Evolutionary conservation across 2,888 invertebrate genomes (phyloP).

Genomic region (Amblyjoppa fuscipennis): DNA sequence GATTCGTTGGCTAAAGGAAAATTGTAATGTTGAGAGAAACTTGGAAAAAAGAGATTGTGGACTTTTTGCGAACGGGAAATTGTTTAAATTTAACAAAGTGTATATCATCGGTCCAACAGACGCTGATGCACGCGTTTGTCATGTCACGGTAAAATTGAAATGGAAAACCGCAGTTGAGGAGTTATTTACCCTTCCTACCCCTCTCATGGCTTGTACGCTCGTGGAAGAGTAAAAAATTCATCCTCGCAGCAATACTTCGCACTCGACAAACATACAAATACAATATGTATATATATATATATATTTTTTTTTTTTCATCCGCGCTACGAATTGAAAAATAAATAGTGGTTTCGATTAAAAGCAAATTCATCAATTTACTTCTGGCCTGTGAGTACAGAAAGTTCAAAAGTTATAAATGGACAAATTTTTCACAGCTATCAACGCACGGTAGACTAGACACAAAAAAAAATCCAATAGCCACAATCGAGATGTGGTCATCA

Average conservation of each 20-base stretch:
- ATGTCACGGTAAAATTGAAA: constrained; percentile 8
- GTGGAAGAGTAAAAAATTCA: constrained; percentile 11
- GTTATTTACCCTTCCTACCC: background rate
- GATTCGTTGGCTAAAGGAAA: too few relatives aligned
- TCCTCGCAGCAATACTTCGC: constrained; percentile 4
- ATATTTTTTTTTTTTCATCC: background rate
- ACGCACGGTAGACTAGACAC: background rate
- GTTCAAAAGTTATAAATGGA: background rate
- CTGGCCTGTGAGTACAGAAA: background rate
- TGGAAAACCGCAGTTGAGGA: background rate
- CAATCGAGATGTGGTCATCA: background rate
- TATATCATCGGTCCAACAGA: background rate
- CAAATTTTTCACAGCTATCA: background rate
- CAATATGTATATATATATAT: background rate
- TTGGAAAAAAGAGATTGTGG: background rate
- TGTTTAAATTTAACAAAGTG: background rate
- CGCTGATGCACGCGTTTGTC: background rate
- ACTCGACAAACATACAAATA: background rate
- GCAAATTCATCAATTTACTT: background rate
- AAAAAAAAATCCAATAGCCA: background rate
- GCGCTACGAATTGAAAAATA: background rate
- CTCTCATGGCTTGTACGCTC: background rate
- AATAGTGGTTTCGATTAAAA: background rate
- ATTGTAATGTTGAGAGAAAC: background rate
- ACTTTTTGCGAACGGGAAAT: background rate